Evolutionary conservation across 2,888 invertebrate species (phyloP).

Genomic region (Amphipoea oculea): DNA sequence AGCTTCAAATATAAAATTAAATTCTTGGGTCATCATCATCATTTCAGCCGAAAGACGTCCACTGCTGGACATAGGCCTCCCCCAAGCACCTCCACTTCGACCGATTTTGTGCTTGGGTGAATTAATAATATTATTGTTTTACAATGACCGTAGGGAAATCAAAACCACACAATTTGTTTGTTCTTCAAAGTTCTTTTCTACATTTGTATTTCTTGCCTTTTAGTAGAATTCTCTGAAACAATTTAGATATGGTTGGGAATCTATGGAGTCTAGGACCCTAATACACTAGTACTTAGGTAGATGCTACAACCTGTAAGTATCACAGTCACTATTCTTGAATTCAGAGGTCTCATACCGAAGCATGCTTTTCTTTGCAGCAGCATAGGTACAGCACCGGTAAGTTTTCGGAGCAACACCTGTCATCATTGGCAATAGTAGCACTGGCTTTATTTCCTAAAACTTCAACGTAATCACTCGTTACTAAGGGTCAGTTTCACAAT

Average conservation of each 20-base stretch:
- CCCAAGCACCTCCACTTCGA: too few relatives aligned
- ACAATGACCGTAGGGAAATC: not conserved
- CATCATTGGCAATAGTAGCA: too few relatives aligned
- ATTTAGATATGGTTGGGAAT: too few relatives aligned
- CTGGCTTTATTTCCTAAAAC: not conserved
- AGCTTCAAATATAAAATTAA: constrained; percentile 1
- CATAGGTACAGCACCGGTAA: not conserved
- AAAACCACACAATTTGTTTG: too few relatives aligned
- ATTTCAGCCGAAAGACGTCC: too few relatives aligned
- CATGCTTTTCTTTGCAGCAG: not conserved
- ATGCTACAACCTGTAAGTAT: not conserved
- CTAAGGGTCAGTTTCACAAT: not conserved
- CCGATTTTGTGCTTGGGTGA: too few relatives aligned
- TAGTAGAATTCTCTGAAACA: not conserved
- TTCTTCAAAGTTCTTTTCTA: not conserved
- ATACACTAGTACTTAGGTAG: not conserved
- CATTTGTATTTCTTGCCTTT: not conserved
- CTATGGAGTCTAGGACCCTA: not conserved
- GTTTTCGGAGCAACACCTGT: not conserved
- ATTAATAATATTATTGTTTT: not conserved
- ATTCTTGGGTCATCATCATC: not conserved
- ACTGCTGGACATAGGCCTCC: too few relatives aligned
- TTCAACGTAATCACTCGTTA: not conserved
- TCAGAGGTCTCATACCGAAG: not conserved
- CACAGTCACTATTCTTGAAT: too few relatives aligned